These are phyloP conservation scores for Aradophagus sp. DNA, from an alignment of 1,140 invertebrate genomes.

Conservation along the genomic window DNA sequence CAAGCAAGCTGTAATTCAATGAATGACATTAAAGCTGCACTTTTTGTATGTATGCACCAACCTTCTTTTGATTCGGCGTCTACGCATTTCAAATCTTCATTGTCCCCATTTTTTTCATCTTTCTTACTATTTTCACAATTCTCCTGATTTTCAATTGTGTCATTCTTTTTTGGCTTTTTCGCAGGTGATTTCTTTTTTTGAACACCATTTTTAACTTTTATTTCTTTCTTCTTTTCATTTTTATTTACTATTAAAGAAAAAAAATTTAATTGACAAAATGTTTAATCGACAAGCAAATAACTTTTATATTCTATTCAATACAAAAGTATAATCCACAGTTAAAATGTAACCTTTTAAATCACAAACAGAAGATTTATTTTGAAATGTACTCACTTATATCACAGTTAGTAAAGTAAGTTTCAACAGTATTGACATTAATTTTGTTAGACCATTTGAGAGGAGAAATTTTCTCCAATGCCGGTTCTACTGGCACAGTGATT, in stretches of 20 bases:
- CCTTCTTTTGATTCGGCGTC: constrained; percentile 28
- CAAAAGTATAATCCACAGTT: too few relatives aligned
- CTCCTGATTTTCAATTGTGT: constrained; percentile 70
- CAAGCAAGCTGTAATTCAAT: too few relatives aligned
- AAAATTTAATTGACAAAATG: too few relatives aligned
- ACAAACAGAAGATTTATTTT: too few relatives aligned
- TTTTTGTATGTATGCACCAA: neutral
- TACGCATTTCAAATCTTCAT: constrained; percentile 33
- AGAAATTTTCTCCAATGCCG: constrained; percentile 73
- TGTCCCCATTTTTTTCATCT: constrained; percentile 55
- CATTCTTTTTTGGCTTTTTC: constrained; percentile 43
- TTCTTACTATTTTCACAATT: constrained; percentile 65
- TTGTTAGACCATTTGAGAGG: constrained; percentile 74
- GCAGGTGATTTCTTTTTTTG: constrained; percentile 22
- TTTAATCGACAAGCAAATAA: too few relatives aligned
- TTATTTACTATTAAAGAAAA: constrained; percentile 61
- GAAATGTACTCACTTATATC: constrained; percentile 63
- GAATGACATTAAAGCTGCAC: too few relatives aligned
- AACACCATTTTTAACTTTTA: constrained; percentile 23
- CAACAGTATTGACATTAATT: constrained; percentile 69
- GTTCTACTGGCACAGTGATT: constrained; percentile 72
- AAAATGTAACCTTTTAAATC: too few relatives aligned
- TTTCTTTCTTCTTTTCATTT: constrained; percentile 52
- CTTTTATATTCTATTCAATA: too few relatives aligned
- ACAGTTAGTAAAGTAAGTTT: constrained; percentile 62